Evolutionary conservation across 2,113 vertebrate species (phyloP).

Genomic region (Siniperca knerii): DNA sequence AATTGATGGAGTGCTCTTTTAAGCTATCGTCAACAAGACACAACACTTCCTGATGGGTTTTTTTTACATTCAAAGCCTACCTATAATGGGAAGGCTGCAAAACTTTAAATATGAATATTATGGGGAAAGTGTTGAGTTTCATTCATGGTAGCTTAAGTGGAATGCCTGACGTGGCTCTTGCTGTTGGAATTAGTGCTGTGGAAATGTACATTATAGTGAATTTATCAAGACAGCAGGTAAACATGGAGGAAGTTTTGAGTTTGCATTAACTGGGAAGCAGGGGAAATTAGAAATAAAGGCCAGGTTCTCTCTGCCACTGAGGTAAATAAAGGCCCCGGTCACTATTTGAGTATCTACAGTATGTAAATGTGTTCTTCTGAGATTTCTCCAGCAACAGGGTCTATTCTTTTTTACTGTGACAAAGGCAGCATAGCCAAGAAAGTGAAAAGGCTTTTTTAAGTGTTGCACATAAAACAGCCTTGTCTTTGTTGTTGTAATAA

Average conservation of each 20-base stretch:
- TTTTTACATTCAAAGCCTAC: not conserved
- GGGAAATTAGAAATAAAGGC: not conserved
- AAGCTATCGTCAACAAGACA: not conserved
- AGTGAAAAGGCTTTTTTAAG: not conserved
- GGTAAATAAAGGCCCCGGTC: not conserved
- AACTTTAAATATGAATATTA: not conserved
- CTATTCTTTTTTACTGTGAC: conserved; percentile 1
- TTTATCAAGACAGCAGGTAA: not conserved
- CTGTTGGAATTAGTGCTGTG: not conserved
- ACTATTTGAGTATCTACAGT: not conserved
- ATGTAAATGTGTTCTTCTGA: conserved; percentile 5
- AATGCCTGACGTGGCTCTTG: not conserved
- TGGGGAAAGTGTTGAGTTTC: not conserved
- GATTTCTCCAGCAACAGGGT: not conserved
- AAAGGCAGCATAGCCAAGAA: not conserved
- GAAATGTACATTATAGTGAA: not conserved
- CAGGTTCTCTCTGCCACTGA: not conserved
- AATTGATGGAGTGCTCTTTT: not conserved
- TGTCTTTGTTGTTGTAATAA: conserved; percentile 20
- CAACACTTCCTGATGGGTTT: not conserved
- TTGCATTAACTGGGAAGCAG: not conserved
- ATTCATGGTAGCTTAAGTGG: not conserved
- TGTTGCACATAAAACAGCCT: conserved; percentile 6
- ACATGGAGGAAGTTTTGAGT: not conserved
- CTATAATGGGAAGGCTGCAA: not conserved